A percentile compares a stretch with the other conserved stretches of the same genome.
Evolutionary conservation across 2,113 vertebrate genomes (phyloP).

Genomic region (Perca fluviatilis): DNA sequence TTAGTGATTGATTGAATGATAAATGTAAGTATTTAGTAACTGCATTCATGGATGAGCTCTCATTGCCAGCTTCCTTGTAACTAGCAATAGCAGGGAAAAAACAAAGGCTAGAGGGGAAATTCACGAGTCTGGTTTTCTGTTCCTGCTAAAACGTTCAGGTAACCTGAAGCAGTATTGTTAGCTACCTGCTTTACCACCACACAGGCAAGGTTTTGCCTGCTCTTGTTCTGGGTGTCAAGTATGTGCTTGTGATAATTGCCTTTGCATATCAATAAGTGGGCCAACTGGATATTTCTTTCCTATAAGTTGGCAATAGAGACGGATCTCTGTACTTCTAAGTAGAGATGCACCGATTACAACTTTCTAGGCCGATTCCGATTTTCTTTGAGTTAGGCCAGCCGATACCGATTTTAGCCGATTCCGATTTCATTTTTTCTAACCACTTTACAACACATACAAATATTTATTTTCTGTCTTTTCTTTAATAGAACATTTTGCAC

Average conservation of each 20-base stretch:
- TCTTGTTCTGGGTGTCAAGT: slow-evolving; percentile 48
- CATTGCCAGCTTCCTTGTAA: background rate
- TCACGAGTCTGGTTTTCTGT: slow-evolving; percentile 5
- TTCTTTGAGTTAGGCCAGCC: no score
- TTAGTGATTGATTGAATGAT: background rate
- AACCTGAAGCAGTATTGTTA: slow-evolving; percentile 17
- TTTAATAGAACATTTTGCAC: no score
- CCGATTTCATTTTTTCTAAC: no score
- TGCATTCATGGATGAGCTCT: background rate
- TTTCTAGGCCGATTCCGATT: no score
- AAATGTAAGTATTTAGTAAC: slow-evolving; percentile 3
- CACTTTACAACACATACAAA: no score
- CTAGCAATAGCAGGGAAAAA: background rate
- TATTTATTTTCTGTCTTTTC: no score
- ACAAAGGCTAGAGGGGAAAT: slow-evolving; percentile 18
- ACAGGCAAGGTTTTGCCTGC: slow-evolving; percentile 17
- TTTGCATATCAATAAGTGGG: slow-evolving; percentile 17
- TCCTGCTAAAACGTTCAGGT: slow-evolving; percentile 31
- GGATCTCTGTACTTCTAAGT: background rate
- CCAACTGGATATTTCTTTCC: background rate
- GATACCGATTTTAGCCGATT: no score
- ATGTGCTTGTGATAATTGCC: slow-evolving; percentile 41
- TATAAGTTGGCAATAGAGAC: background rate
- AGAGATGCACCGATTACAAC: no score
- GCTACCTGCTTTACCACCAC: background rate